phyloP scores from a whole-genome alignment of 2,888 invertebrate species.

The Lypha dubia region DNA sequence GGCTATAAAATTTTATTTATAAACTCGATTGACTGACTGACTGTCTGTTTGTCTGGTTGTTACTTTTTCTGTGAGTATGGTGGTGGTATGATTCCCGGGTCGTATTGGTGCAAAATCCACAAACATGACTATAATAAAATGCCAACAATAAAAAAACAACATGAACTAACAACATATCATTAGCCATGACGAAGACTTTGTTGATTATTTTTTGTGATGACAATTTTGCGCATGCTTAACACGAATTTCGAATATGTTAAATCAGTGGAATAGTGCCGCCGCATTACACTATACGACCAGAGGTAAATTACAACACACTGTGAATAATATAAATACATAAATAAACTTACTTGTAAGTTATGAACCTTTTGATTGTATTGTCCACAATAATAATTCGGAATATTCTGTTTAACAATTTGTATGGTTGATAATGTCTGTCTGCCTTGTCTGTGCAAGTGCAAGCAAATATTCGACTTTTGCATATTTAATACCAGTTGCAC shows the following conservation, averaged over 20 bases:
- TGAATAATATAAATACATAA: constrained; percentile 18
- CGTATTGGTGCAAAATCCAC: constrained; percentile 57
- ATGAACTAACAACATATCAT: constrained; percentile 50
- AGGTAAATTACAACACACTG: neutral
- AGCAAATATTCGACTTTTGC: constrained; percentile 57
- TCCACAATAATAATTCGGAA: constrained; percentile 56
- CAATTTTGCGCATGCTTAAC: constrained; percentile 70
- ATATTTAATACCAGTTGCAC: constrained; percentile 67
- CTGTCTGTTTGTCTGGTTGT: constrained; percentile 8
- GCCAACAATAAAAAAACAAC: constrained; percentile 46
- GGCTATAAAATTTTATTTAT: constrained; percentile 61
- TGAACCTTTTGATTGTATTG: constrained; percentile 63
- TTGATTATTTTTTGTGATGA: constrained; percentile 36
- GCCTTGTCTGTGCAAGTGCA: constrained; percentile 20
- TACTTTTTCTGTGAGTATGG: constrained; percentile 12
- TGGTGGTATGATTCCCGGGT: constrained; percentile 48
- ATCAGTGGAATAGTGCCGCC: constrained; percentile 67
- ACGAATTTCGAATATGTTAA: constrained; percentile 69
- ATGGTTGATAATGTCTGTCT: constrained; percentile 1
- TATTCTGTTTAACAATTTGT: constrained; percentile 43
- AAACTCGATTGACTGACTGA: constrained; percentile 22
- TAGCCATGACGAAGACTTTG: constrained; percentile 45
- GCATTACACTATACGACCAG: constrained; percentile 34
- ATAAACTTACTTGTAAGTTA: constrained; percentile 54
- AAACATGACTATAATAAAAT: constrained; percentile 44